These are phyloP conservation scores for Sarcoramphus papa DNA, from an alignment of 2,797 vertebrate species.

Conservation along the genomic window DNA sequence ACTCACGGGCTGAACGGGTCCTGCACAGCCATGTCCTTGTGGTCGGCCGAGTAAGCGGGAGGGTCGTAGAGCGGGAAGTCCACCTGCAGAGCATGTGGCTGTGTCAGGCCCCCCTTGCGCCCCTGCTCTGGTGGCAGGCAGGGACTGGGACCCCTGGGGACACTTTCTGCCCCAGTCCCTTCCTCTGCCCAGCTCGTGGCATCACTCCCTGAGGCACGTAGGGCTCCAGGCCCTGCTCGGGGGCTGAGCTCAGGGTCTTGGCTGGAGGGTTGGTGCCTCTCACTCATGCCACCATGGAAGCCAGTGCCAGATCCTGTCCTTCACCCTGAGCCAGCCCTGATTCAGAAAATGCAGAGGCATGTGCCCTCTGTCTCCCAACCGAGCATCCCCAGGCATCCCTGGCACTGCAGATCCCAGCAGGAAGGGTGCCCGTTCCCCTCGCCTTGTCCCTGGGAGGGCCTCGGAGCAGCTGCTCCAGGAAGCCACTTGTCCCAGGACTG, in stretches of 20 bases:
- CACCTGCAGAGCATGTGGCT: slow-evolving; percentile 61
- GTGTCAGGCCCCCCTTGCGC: background rate
- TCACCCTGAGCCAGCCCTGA: background rate
- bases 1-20: slow-evolving; percentile 73
- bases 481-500: background rate
- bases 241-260: rapidly evolving
- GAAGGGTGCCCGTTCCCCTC: background rate
- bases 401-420: background rate
- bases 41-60: slow-evolving; percentile 67
- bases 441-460: background rate
- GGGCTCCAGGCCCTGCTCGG: background rate
- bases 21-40: slow-evolving; percentile 44
- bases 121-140: background rate
- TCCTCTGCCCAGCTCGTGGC: background rate
- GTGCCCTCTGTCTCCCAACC: background rate
- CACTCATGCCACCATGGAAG: background rate
- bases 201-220: rapidly evolving
- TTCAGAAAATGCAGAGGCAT: background rate
- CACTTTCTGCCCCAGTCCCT: background rate
- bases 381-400: background rate
- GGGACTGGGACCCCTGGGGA: rapidly evolving
- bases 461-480: background rate
- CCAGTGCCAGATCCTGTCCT: background rate
- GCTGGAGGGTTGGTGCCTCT: background rate
- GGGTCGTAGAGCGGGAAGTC: slow-evolving; percentile 83